Percentiles rank a stretch among this genome's conserved stretches.
phyloP scores from a whole-genome alignment of 2,113 vertebrate species.

The Circaetus cinerascens region DNA sequence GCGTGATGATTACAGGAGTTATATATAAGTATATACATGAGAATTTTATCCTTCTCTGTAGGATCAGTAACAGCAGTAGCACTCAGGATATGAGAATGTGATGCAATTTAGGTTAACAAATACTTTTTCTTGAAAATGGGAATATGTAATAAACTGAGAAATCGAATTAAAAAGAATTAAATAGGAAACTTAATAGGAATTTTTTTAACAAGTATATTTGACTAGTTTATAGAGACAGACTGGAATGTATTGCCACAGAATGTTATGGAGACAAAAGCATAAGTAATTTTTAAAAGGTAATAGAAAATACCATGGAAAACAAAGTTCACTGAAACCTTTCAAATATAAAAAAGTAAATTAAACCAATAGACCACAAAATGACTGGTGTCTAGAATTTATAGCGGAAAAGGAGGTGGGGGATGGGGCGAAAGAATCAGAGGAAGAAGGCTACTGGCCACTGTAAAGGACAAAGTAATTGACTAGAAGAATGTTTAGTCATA shows the following conservation, averaged over 20 bases:
- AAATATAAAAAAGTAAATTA: neutral
- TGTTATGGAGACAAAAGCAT: neutral
- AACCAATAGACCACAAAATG: neutral
- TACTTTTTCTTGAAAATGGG: neutral
- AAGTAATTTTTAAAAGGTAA: neutral
- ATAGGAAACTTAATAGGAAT: neutral
- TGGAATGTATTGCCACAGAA: neutral
- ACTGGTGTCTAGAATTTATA: neutral
- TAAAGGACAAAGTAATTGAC: neutral
- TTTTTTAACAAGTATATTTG: neutral
- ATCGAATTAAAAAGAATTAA: neutral
- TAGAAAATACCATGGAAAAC: neutral
- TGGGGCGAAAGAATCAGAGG: neutral
- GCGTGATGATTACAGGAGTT: neutral
- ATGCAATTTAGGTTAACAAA: neutral
- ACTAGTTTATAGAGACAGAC: neutral
- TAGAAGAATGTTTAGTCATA: neutral
- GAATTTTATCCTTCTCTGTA: neutral
- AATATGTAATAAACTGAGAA: neutral
- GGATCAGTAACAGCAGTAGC: neutral
- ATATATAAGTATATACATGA: neutral
- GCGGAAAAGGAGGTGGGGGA: neutral
- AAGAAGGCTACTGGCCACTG: neutral
- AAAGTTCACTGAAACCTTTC: neutral
- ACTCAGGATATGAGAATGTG: neutral